Evolutionary conservation across 2,888 invertebrate species (phyloP).

Genomic region (Ichneumon xanthorius): DNA sequence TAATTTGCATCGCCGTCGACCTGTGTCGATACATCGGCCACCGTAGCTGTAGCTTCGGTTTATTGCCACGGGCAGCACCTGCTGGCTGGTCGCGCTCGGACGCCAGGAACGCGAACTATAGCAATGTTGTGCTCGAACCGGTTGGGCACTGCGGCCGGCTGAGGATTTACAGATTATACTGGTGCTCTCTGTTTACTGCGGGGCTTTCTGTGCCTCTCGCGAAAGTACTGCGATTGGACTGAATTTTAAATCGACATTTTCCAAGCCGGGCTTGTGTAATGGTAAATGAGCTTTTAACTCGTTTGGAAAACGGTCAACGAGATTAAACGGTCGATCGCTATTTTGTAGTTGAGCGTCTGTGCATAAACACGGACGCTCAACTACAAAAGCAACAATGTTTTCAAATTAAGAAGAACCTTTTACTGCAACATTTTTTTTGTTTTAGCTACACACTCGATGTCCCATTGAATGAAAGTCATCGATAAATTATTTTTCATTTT

Average conservation of each 20-base stretch:
- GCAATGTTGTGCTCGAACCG: background rate
- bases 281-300: conserved; percentile 15
- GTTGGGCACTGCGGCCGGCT: background rate
- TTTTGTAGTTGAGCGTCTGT: no score
- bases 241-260: conserved; percentile 32
- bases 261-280: conserved; percentile 3
- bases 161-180: conserved; percentile 45
- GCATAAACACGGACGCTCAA: background rate
- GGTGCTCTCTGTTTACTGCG: conserved; percentile 17
- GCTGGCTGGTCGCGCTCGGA: background rate
- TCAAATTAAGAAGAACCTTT: no score
- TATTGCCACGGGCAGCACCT: conserved; percentile 5
- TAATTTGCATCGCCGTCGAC: background rate
- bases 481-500: no score
- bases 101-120: background rate
- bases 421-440: no score
- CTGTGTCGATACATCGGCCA: background rate
- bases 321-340: background rate
- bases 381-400: background rate
- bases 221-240: background rate
- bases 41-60: background rate
- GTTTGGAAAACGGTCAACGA: background rate
- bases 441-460: no score
- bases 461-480: no score
- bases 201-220: conserved; percentile 2